A percentile compares a stretch with the other conserved stretches of the same genome.
Conservation (phyloP, 2,888 invertebrate genomes). For the Ennomos fuscantarius region DNA sequence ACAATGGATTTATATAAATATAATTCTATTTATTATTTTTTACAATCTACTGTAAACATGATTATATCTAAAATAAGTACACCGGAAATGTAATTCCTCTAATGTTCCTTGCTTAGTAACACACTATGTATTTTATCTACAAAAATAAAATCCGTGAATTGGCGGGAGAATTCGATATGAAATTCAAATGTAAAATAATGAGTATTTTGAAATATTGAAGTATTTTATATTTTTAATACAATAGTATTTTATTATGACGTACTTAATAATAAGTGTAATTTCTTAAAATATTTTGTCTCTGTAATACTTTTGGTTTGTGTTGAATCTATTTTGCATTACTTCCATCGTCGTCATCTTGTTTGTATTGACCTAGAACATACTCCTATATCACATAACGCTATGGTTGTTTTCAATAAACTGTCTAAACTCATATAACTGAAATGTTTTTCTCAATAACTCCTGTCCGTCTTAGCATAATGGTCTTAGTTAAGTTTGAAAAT, state of each 20-base stretch:
- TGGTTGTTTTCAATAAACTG: slow-evolving; percentile 57
- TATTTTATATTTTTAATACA: slow-evolving; percentile 3
- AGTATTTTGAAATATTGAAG: slow-evolving; percentile 1
- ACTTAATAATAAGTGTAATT: background rate
- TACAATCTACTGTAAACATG: background rate
- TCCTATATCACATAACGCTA: slow-evolving; percentile 10
- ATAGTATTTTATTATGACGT: background rate
- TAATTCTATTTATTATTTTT: background rate
- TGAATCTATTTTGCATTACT: background rate
- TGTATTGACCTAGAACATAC: slow-evolving; percentile 12
- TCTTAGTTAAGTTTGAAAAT: slow-evolving; percentile 27
- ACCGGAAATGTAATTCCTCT: background rate
- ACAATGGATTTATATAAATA: slow-evolving; percentile 13
- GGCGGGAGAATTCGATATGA: no score
- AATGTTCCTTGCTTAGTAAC: slow-evolving; percentile 1
- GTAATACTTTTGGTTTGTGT: slow-evolving; percentile 3
- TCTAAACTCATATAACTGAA: slow-evolving; percentile 44
- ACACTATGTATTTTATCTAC: background rate
- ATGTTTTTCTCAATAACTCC: slow-evolving; percentile 46
- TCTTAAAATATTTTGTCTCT: slow-evolving; percentile 1
- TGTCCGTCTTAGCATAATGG: slow-evolving; percentile 21
- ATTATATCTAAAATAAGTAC: background rate
- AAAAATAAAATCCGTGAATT: background rate
- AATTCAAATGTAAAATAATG: no score
- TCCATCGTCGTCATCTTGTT: slow-evolving; percentile 5